Evolutionary conservation across 2,797 vertebrate genomes (phyloP).

Genomic region (Microctenopoma stevenorrisi): DNA sequence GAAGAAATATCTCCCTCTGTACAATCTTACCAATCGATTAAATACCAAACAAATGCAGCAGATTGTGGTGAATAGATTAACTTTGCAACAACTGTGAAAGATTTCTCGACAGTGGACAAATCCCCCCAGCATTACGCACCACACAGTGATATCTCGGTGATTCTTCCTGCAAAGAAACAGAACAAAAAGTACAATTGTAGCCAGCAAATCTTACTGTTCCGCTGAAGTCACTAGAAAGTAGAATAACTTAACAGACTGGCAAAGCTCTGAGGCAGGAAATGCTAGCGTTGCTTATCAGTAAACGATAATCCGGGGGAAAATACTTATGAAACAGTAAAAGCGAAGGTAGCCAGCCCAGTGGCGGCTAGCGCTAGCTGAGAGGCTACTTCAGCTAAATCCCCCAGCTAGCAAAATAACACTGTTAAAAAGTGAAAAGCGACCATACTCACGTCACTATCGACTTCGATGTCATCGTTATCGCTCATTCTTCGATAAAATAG

Average conservation of each 20-base stretch:
- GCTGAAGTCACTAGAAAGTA: constrained; percentile 48
- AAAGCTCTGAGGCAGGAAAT: not conserved
- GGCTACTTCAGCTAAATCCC: constrained; percentile 68
- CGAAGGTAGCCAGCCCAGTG: constrained; percentile 58
- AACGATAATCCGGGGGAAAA: constrained; percentile 40
- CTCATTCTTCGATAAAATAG: constrained; percentile 90
- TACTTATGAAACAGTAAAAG: constrained; percentile 44
- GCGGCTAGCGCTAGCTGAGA: constrained; percentile 72
- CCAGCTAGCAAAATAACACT: constrained; percentile 51
- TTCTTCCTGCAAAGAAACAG: constrained; percentile 91
- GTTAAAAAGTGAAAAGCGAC: constrained; percentile 29
- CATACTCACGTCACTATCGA: constrained; percentile 98
- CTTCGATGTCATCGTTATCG: constrained; percentile 99
- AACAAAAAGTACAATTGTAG: constrained; percentile 86
- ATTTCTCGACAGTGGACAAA: constrained; percentile 65
- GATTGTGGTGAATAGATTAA: constrained; percentile 30
- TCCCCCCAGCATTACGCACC: constrained; percentile 86
- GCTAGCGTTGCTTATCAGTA: constrained; percentile 12
- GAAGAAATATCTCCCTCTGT: constrained; percentile 1
- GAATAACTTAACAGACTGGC: constrained; percentile 4
- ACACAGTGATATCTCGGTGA: constrained; percentile 91
- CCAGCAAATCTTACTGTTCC: constrained; percentile 60
- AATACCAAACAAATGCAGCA: constrained; percentile 12
- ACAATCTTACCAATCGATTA: not conserved
- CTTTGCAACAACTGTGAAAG: constrained; percentile 44